phyloP scores from a whole-genome alignment of 2,113 vertebrate genomes.

The Zosterops japonicus region DNA sequence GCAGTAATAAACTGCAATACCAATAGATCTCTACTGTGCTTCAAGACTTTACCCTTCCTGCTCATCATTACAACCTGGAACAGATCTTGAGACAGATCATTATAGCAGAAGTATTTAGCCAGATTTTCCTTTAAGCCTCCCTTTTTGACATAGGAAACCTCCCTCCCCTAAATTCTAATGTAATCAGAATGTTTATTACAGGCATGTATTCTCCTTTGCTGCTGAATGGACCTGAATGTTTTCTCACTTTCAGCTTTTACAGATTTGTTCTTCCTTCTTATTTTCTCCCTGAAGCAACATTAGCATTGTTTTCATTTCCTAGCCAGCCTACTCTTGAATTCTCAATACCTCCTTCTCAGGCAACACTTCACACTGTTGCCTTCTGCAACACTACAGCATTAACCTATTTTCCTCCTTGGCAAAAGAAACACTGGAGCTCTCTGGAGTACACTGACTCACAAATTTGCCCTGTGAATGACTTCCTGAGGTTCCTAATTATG shows the following conservation, averaged over 20 bases:
- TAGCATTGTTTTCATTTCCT: background rate
- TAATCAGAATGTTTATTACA: conserved; percentile 3
- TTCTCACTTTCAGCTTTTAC: background rate
- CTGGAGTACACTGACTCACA: background rate
- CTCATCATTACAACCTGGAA: conserved; percentile 14
- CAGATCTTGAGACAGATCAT: conserved; percentile 51
- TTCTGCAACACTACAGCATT: background rate
- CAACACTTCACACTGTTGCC: background rate
- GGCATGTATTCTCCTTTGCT: background rate
- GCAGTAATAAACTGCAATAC: conserved; percentile 49
- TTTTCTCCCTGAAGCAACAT: conserved; percentile 20
- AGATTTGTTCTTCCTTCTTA: background rate
- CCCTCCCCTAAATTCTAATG: background rate
- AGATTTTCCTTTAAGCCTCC: background rate
- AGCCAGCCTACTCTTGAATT: background rate
- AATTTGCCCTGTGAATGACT: background rate
- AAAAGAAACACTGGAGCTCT: background rate
- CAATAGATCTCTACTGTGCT: background rate
- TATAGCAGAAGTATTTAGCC: conserved; percentile 30
- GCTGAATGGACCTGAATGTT: background rate
- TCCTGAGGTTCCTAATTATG: conserved; percentile 12
- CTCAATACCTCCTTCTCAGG: background rate
- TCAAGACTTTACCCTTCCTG: background rate
- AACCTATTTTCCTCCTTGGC: background rate
- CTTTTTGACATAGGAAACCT: background rate